These are phyloP conservation scores for Drosophila arawakana DNA, from an alignment of 1,140 invertebrate genomes.

Conservation along the genomic window DNA sequence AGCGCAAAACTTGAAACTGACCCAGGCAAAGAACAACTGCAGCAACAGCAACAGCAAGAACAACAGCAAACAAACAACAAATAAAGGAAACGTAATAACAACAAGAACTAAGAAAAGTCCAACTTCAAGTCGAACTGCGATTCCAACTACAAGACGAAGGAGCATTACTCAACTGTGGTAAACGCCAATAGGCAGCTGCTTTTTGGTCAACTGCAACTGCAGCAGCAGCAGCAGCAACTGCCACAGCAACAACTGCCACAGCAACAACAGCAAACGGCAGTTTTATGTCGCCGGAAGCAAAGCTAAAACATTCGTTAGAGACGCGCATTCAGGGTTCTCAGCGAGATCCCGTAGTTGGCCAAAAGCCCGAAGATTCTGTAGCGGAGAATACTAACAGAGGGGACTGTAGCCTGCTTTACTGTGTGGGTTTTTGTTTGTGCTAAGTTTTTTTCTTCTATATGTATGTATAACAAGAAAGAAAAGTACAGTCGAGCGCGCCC, in stretches of 20 bases:
- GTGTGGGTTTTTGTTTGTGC: constrained; percentile 22
- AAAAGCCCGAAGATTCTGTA: not conserved
- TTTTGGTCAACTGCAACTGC: constrained; percentile 51
- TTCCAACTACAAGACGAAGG: constrained; percentile 45
- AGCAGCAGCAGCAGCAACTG: constrained; percentile 19
- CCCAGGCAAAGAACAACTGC: constrained; percentile 34
- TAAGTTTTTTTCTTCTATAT: constrained; percentile 23
- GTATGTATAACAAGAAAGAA: too few relatives aligned
- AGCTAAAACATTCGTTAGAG: constrained; percentile 69
- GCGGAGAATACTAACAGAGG: not conserved
- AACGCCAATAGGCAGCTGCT: constrained; percentile 77
- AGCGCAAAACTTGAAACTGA: constrained; percentile 52
- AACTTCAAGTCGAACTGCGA: constrained; percentile 37
- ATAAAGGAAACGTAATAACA: constrained; percentile 49
- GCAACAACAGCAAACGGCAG: constrained; percentile 62
- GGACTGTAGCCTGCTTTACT: constrained; percentile 1
- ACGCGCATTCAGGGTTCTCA: constrained; percentile 34
- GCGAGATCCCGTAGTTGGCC: not conserved
- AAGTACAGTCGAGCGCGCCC: too few relatives aligned
- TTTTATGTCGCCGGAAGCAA: constrained; percentile 80
- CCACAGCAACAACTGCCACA: constrained; percentile 32
- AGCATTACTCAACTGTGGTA: constrained; percentile 74
- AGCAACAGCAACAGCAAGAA: constrained; percentile 14
- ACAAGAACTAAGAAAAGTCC: constrained; percentile 34
- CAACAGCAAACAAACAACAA: constrained; percentile 27